Base-by-base conservation (phyloP, 2,888 invertebrate genomes). In the Oegoconia quadripuncta region DNA sequence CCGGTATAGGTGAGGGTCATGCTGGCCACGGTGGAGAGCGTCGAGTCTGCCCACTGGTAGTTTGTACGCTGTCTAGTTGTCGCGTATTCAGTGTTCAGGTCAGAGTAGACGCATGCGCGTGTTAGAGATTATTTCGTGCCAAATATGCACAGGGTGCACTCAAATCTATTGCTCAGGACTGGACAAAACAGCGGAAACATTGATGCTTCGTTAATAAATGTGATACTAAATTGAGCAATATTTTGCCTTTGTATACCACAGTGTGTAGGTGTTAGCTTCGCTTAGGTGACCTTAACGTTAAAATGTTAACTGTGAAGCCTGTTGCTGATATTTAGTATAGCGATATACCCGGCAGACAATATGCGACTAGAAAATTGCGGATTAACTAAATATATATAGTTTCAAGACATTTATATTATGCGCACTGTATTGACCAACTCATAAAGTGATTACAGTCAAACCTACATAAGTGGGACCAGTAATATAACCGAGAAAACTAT, bases 91-190 rank as follows among this genome's bases (percentile, higher is more conserved):
- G 7, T 13, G 27, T 27, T 2, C 5, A 9, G 7, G n/a, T 2
- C 6, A 28, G 34, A 42, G 34, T 38, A 32, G 46, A 46, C 41
- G 40, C 37, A 37, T 50, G 55, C 55, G 52, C 51, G 34, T 23
- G 14, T 11, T 23, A 33, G 41, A 41, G 41, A 41, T 41, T 41
- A 41, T 34, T 32, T 16, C 42, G 80, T 81, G 81, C 80, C 81
- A 81, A 80, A 80, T 50, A 64, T 61, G 74, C 74, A 71, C 69
- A 42, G 51, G 59, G 72, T 73, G 72, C 71, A 59, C 64, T 42
- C 29, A 37, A 59, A 47, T 50, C 52, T 43, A 58, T 63, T 71
- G 73, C 73, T 73, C 71, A 69, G 52, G 33, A 44, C 35, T 46
- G 32, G 30, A 45, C 42, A 41, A 30, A 29, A 34, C 29, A 5